Conservation (phyloP, 2,113 vertebrate species). For the Caranx melampygus region DNA sequence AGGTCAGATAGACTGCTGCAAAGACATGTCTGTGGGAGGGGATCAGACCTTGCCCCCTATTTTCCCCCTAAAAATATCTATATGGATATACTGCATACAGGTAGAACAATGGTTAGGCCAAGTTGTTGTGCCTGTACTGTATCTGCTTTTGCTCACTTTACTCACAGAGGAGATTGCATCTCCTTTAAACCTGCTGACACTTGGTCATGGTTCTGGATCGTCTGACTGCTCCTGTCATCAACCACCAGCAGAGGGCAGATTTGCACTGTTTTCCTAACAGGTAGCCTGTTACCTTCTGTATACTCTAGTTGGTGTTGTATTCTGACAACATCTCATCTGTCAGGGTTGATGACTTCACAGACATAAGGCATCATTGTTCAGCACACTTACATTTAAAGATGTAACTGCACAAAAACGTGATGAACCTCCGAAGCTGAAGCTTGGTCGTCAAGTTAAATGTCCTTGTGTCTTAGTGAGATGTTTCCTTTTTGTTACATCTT, state of each 20-base stretch:
- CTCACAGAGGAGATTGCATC: too few species aligned
- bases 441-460: neutral
- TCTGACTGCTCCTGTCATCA: neutral
- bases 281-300: too few species aligned
- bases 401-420: neutral
- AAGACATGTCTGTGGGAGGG: too few species aligned
- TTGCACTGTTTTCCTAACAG: neutral
- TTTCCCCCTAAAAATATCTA: too few species aligned
- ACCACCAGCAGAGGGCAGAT: slow-evolving; percentile 9
- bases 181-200: neutral
- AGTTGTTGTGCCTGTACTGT: too few species aligned
- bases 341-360: too few species aligned
- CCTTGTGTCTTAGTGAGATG: neutral
- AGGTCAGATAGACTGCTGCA: too few species aligned
- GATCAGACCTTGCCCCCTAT: too few species aligned
- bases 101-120: too few species aligned
- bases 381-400: neutral
- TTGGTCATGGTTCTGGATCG: neutral
- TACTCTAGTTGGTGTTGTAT: neutral
- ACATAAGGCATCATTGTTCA: neutral
- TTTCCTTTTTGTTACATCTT: neutral
- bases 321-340: too few species aligned
- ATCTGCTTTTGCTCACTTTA: too few species aligned
- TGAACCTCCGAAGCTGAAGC: neutral
- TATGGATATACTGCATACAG: too few species aligned